Percentiles rank a stretch among this genome's conserved stretches.
Evolutionary conservation across 2,888 invertebrate species (phyloP).

Genomic region (Eugnorisma glareosa): DNA sequence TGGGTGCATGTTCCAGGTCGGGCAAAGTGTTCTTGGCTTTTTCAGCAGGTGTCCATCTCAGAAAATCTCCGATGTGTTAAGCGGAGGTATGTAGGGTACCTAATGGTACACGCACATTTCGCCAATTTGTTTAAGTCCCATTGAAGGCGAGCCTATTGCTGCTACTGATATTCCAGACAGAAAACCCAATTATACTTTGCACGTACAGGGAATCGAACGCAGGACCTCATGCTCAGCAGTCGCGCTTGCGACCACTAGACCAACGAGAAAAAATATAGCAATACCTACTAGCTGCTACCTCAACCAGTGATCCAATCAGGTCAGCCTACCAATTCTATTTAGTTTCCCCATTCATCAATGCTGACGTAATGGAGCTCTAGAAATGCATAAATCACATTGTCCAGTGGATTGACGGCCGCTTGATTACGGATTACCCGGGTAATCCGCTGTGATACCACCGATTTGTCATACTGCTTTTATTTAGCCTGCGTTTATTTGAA

Average conservation of each 20-base stretch:
- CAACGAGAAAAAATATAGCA: neutral
- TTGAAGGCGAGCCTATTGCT: neutral
- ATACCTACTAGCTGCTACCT: neutral
- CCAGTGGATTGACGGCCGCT: slow-evolving; percentile 55
- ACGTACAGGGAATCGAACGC: neutral
- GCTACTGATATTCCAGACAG: neutral
- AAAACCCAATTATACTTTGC: neutral
- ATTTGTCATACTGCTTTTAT: slow-evolving; percentile 50
- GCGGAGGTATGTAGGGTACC: neutral
- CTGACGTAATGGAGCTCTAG: slow-evolving; percentile 49
- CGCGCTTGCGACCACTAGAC: neutral
- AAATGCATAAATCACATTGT: slow-evolving; percentile 64
- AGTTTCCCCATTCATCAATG: slow-evolving; percentile 54
- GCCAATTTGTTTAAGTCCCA: neutral
- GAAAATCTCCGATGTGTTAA: neutral
- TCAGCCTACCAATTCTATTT: slow-evolving; percentile 30
- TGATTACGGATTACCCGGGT: slow-evolving; percentile 59
- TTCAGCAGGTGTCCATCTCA: neutral
- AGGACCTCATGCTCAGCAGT: neutral
- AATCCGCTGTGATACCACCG: slow-evolving; percentile 37
- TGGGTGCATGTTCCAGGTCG: neutral
- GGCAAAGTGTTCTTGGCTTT: neutral
- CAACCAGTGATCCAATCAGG: slow-evolving; percentile 20
- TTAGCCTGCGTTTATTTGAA: slow-evolving; percentile 38
- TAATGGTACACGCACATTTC: neutral